Evolutionary conservation across 2,113 vertebrate genomes (phyloP).

Genomic region (Tyto alba): DNA sequence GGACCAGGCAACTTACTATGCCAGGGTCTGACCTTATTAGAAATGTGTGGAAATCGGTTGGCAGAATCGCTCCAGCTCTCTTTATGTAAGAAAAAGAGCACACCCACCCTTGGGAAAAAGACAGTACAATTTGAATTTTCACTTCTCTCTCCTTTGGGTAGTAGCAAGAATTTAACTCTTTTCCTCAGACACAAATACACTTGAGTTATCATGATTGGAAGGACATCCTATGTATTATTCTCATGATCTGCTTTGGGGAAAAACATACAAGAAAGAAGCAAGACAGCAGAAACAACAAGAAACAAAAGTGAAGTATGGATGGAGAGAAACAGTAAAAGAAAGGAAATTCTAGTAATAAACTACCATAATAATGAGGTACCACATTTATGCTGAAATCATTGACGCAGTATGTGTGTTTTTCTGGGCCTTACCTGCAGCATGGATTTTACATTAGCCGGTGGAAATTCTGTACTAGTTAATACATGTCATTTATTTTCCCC

Average conservation of each 20-base stretch:
- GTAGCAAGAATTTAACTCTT: background rate
- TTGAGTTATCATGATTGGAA: background rate
- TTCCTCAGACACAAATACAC: background rate
- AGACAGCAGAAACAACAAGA: too few relatives aligned
- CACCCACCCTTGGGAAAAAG: background rate
- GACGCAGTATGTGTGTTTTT: background rate
- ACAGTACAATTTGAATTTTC: background rate
- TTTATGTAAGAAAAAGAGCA: background rate
- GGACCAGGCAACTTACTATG: background rate
- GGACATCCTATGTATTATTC: background rate
- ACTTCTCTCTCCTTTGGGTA: background rate
- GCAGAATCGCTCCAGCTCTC: background rate
- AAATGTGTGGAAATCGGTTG: background rate
- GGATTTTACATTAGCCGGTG: background rate
- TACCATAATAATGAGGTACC: background rate
- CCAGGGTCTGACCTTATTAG: background rate
- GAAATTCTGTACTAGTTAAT: background rate
- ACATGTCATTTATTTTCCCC: background rate
- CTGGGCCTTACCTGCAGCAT: background rate
- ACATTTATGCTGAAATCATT: background rate
- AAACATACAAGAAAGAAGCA: background rate
- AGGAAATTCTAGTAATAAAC: background rate
- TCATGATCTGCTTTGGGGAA: background rate
- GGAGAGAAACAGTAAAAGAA: background rate
- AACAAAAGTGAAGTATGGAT: background rate